Base-by-base conservation (phyloP, 2,888 invertebrate genomes). In the Octodonta nipae region DNA sequence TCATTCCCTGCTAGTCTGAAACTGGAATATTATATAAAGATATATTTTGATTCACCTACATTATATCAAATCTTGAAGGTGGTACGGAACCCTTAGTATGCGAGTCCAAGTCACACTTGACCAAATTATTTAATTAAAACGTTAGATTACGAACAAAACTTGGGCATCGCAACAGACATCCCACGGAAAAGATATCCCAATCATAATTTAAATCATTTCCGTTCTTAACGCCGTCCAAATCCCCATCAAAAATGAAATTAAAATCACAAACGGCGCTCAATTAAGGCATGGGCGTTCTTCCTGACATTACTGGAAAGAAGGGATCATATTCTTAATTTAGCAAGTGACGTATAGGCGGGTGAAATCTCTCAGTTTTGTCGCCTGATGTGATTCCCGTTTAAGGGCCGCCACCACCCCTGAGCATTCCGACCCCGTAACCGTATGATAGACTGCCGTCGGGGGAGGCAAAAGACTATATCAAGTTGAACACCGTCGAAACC, bases 311-410 rank as follows among this genome's bases (percentile, higher is more conserved):
- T 15, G 32, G 35, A 34, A 35, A 37, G 33, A 30, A 37, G 36
- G 50, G 52, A 59, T 58, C 58, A 56, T 53, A 56, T 58, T 56
- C 58, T 58, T 59, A 58, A 60, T 59, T 58, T 59, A 53, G 52
- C 56, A 48, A 51, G 54, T 53, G 56, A 55, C 51, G 52, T 51
- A 48, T 47, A 52, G 54, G 56, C 50, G 22, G 56, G 52, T 49
- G 45, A 51, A 54, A 52, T 55, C 40, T 37, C 50, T 46, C 54
- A 51, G 54, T 58, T 58, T 58, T 55, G 54, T 55, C 58, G 58
- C 55, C 52, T 51, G 54, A 56, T 54, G 55, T 57, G 56, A 58
- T 57, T 56, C 46, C 42, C 34, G 41, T 44, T 44, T 35, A 32
- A 44, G 40, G 41, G 22, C 32, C 17, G 34, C 38, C 40, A 28